Conservation (phyloP, 2,797 vertebrate species). For the Vultur gryphus region DNA sequence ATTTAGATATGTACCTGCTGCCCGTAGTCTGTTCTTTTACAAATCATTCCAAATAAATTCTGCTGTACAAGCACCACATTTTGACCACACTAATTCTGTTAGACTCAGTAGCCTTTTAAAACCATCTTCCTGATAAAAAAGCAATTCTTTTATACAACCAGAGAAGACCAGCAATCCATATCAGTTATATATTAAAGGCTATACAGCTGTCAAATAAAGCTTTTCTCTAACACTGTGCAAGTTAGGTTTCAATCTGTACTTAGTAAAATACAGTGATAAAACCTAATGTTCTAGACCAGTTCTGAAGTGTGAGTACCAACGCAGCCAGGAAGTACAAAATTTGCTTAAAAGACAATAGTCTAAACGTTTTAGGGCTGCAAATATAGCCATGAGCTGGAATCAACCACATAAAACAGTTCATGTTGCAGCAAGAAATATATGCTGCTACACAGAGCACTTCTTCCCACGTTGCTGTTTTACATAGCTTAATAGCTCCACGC, state of each 20-base stretch:
- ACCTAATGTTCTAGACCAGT: not conserved
- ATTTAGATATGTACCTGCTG: not conserved
- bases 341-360: not conserved
- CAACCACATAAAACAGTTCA: not conserved
- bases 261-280: not conserved
- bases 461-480: not conserved
- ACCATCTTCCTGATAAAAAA: not conserved
- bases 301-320: not conserved
- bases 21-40: not conserved
- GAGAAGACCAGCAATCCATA: not conserved
- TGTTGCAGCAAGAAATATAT: not conserved
- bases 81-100: not conserved
- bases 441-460: not conserved
- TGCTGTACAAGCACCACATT: not conserved
- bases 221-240: not conserved
- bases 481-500: not conserved
- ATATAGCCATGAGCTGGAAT: not conserved
- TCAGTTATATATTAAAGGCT: not conserved
- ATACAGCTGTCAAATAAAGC: not conserved
- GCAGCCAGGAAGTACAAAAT: not conserved
- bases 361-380: not conserved
- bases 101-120: not conserved
- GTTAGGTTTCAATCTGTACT: not conserved
- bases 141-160: not conserved
- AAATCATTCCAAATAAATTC: not conserved